Evolutionary conservation across 1,140 invertebrate genomes (phyloP).

Genomic region (Phenacoccus solenopsis): DNA sequence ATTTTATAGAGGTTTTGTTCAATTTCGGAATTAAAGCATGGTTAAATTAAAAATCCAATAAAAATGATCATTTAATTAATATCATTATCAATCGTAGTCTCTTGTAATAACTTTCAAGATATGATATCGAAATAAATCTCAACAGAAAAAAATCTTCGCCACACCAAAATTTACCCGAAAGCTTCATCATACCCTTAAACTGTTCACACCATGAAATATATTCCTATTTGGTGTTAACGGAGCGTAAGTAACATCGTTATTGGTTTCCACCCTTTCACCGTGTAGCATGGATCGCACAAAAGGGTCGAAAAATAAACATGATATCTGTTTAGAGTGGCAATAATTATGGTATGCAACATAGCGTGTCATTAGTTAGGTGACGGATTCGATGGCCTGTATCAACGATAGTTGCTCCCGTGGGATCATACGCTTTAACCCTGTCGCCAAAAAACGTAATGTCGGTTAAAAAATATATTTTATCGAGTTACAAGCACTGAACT

Average conservation of each 20-base stretch:
- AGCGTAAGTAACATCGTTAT: constrained; percentile 10
- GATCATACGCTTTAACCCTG: neutral
- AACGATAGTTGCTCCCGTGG: neutral
- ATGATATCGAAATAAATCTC: no score
- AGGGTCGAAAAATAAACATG: constrained; percentile 12
- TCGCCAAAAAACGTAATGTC: neutral
- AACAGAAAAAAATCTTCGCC: no score
- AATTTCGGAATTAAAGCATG: no score
- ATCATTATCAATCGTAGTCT: no score
- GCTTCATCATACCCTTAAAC: neutral
- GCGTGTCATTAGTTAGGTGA: constrained; percentile 16
- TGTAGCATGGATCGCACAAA: neutral
- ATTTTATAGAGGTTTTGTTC: no score
- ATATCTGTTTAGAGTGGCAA: constrained; percentile 6
- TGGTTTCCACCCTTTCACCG: neutral
- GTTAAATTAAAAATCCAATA: no score
- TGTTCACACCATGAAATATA: constrained; percentile 9
- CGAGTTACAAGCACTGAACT: no score
- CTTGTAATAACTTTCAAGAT: no score
- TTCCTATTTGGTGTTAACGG: constrained; percentile 1
- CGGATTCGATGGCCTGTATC: neutral
- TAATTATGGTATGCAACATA: constrained; percentile 17
- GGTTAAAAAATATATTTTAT: neutral
- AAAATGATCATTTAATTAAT: no score
- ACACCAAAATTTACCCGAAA: no score